These are phyloP conservation scores for Malurus melanocephalus DNA, from an alignment of 2,113 vertebrate genomes.

Conservation along the genomic window DNA sequence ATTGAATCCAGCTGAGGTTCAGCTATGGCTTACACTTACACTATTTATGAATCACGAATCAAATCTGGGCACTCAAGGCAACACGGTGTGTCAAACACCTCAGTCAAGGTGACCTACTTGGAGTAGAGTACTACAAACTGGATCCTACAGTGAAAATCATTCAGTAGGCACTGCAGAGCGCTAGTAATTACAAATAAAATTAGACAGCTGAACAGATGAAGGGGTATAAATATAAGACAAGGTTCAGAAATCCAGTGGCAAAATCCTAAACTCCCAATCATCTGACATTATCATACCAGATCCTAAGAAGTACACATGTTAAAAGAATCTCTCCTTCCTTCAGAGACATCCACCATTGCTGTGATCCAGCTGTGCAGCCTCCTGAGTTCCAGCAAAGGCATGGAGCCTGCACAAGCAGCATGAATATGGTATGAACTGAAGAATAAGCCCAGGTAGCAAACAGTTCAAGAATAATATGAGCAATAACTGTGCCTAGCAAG, in stretches of 20 bases:
- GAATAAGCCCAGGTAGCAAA: not conserved
- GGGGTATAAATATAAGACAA: not conserved
- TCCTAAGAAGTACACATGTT: not conserved
- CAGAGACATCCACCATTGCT: not conserved
- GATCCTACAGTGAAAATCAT: not conserved
- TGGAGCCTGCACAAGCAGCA: accelerated
- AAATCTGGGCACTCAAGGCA: not conserved
- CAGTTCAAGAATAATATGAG: not conserved
- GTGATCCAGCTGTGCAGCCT: not conserved
- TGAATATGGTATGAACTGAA: not conserved
- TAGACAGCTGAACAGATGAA: not conserved
- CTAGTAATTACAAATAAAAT: not conserved
- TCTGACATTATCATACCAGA: not conserved
- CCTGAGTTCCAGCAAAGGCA: not conserved
- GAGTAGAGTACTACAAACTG: not conserved
- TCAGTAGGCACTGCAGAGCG: not conserved
- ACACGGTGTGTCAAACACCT: not conserved
- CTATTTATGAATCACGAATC: not conserved
- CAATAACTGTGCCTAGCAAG: not conserved
- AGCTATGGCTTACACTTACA: not conserved
- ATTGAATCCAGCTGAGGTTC: not conserved
- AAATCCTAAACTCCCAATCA: not conserved
- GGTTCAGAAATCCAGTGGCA: not conserved
- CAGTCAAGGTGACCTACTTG: not conserved
- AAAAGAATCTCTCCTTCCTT: not conserved